Percentiles rank a stretch among this genome's conserved stretches.
These are phyloP conservation scores for Crotalus viridis DNA, from an alignment of 2,113 vertebrate species.

Conservation along the genomic window DNA sequence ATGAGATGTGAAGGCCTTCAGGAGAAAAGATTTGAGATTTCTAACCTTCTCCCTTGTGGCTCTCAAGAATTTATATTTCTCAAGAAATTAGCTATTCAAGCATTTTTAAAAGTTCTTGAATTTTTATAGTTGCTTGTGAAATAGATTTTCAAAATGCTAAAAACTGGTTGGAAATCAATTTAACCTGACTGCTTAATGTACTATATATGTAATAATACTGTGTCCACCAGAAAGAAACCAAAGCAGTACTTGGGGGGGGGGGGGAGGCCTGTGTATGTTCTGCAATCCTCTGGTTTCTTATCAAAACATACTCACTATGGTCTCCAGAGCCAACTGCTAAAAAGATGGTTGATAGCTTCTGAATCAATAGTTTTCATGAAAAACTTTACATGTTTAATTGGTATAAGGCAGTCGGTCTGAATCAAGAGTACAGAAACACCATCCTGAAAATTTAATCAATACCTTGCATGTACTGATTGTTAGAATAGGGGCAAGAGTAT, in stretches of 20 bases:
- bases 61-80: neutral
- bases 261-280: too few species aligned
- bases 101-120: neutral
- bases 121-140: conserved; percentile 35
- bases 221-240: conserved; percentile 2
- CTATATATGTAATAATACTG: neutral
- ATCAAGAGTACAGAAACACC: neutral
- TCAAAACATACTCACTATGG: neutral
- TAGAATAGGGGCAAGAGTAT: neutral
- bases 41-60: neutral
- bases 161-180: neutral
- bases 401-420: neutral
- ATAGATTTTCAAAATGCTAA: neutral
- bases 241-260: neutral
- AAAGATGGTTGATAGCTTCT: neutral
- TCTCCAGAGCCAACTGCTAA: neutral
- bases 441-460: neutral
- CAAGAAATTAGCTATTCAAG: neutral
- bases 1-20: neutral
- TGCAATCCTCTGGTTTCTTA: neutral
- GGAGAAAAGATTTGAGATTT: neutral
- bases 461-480: neutral
- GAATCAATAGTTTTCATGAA: neutral
- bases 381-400: neutral
- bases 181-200: conserved; percentile 19